Conservation (phyloP, 2,113 vertebrate species). For the Mixornis gularis region DNA sequence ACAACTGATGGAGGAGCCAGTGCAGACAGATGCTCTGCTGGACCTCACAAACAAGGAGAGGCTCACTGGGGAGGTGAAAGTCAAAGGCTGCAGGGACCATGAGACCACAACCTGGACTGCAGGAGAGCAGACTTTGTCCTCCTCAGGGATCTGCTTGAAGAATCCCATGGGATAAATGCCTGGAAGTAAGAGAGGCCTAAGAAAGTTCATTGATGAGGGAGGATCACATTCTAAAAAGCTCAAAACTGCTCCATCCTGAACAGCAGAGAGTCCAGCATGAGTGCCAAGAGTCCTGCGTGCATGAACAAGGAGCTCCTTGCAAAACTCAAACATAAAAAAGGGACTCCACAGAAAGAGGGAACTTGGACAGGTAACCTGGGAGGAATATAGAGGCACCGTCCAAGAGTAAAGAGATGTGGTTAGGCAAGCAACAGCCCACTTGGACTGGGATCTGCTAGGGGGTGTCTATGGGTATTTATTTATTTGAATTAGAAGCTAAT, state of each 20-base stretch:
- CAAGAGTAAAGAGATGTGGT: not conserved
- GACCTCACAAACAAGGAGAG: not conserved
- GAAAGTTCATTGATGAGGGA: not conserved
- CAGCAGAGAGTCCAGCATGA: not conserved
- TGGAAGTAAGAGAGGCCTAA: not conserved
- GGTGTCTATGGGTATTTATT: not conserved
- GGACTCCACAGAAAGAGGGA: not conserved
- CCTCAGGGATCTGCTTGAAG: not conserved
- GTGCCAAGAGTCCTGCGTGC: not conserved
- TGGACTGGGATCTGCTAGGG: not conserved
- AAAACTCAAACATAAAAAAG: not conserved
- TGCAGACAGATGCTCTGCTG: not conserved
- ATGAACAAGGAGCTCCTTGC: not conserved
- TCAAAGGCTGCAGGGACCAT: not conserved
- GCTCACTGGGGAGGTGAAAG: not conserved
- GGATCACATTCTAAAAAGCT: not conserved
- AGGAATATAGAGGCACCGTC: not conserved
- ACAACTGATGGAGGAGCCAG: not conserved
- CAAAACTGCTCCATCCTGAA: not conserved
- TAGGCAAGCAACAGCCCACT: not conserved
- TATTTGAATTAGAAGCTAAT: not conserved
- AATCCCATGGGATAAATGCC: accelerated
- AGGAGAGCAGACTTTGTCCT: not conserved
- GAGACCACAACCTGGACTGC: not conserved
- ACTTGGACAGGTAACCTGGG: not conserved